These are phyloP conservation scores for Labeo calbasu DNA, from an alignment of 2,797 vertebrate species.

Conservation along the genomic window DNA sequence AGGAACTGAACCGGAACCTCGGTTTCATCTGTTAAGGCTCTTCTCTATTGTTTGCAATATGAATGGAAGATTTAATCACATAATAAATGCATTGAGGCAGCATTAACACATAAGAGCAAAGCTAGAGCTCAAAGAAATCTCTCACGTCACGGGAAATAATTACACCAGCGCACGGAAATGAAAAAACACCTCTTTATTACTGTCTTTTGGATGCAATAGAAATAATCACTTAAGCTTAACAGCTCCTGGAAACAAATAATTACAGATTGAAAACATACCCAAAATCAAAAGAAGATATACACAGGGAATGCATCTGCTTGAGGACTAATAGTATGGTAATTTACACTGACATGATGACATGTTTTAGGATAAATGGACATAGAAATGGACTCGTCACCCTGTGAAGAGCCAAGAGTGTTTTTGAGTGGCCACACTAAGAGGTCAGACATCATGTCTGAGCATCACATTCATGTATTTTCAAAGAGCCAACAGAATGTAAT, in stretches of 20 bases:
- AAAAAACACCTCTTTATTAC: neutral
- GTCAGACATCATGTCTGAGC: neutral
- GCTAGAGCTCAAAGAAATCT: conserved; percentile 28
- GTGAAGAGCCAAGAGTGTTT: conserved; percentile 2
- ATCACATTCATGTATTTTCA: conserved; percentile 1
- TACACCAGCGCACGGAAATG: neutral
- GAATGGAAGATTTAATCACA: conserved; percentile 40
- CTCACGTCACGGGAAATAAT: conserved; percentile 5
- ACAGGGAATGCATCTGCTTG: neutral
- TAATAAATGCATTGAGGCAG: conserved; percentile 32
- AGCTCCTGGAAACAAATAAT: neutral
- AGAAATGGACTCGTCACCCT: neutral
- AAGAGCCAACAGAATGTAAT: neutral
- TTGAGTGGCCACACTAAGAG: neutral
- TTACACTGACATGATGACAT: neutral
- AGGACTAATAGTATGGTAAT: conserved; percentile 12
- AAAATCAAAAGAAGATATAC: neutral
- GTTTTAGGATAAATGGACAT: neutral
- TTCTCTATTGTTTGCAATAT: conserved; percentile 37
- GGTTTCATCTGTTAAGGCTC: conserved; percentile 41
- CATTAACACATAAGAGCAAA: conserved; percentile 23
- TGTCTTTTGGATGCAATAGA: neutral
- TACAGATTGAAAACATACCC: neutral
- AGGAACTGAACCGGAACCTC: conserved; percentile 25
- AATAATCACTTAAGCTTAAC: neutral